Conservation (phyloP, 2,113 vertebrate species). For the Actenoides lindsayi region DNA sequence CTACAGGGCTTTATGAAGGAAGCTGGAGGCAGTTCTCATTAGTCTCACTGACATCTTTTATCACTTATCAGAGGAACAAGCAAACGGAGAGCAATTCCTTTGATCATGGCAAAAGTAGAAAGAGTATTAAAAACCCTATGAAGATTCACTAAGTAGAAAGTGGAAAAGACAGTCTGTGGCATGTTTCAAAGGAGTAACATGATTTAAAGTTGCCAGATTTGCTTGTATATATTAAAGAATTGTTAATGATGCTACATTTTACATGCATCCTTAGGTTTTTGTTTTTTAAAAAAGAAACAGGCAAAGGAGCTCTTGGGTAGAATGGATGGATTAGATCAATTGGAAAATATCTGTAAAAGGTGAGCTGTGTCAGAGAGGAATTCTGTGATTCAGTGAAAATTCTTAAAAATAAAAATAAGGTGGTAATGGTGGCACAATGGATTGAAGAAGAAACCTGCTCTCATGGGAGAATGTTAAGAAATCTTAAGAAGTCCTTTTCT, state of each 20-base stretch:
- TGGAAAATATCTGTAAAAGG: constrained; percentile 37
- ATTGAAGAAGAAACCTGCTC: not conserved
- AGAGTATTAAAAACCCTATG: constrained; percentile 78
- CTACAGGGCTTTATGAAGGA: constrained; percentile 73
- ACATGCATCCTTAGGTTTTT: constrained; percentile 3
- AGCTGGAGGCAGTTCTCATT: constrained; percentile 73
- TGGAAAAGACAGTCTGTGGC: constrained; percentile 68
- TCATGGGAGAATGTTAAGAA: constrained; percentile 31
- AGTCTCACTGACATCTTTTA: constrained; percentile 80
- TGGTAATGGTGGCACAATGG: not conserved
- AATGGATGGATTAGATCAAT: constrained; percentile 31
- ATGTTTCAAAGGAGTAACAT: constrained; percentile 75
- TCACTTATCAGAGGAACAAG: constrained; percentile 83
- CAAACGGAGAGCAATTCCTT: constrained; percentile 78
- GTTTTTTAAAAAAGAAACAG: not conserved
- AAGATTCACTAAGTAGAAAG: constrained; percentile 76
- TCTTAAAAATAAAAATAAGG: constrained; percentile 59
- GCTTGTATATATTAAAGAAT: constrained; percentile 74
- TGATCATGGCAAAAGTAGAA: constrained; percentile 82
- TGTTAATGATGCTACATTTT: constrained; percentile 52
- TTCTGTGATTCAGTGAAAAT: constrained; percentile 20
- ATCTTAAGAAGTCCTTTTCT: constrained; percentile 40
- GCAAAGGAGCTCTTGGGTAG: not conserved
- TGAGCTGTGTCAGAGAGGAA: constrained; percentile 33
- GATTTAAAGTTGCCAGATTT: constrained; percentile 70